A percentile compares a stretch with the other conserved stretches of the same genome.
Conservation (phyloP, 1,140 invertebrate genomes). For the Drosophila tropicalis region DNA sequence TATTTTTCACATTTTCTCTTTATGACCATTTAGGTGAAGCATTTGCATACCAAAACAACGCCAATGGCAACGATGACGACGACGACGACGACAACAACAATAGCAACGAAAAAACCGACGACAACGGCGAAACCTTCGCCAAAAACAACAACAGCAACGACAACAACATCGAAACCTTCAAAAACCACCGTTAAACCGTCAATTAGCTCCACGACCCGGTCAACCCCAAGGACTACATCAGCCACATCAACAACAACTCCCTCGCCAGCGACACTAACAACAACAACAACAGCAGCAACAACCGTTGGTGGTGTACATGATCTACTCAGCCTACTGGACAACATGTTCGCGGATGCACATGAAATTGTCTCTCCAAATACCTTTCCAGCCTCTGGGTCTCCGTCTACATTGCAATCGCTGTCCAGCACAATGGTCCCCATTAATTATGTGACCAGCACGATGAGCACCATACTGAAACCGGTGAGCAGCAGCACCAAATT, state of each 20-base stretch:
- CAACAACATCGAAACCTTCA: background rate
- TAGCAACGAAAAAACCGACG: background rate
- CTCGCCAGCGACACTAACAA: constrained; percentile 21
- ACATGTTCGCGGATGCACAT: constrained; percentile 72
- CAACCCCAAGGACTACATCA: constrained; percentile 13
- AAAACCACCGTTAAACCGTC: constrained; percentile 11
- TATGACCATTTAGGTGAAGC: constrained; percentile 64
- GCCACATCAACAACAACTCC: constrained; percentile 25
- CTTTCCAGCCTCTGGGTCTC: background rate
- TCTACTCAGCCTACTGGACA: constrained; percentile 75
- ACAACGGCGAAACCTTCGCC: constrained; percentile 17
- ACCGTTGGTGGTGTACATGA: constrained; percentile 65
- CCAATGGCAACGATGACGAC: constrained; percentile 56
- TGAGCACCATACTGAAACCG: constrained; percentile 58
- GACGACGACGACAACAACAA: constrained; percentile 34
- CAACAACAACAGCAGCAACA: constrained; percentile 22
- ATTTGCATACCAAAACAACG: constrained; percentile 77
- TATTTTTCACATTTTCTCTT: too few relatives aligned
- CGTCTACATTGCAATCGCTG: background rate
- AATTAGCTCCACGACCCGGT: constrained; percentile 2
- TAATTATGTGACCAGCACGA: constrained; percentile 25
- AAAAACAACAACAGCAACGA: background rate
- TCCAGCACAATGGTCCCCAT: background rate
- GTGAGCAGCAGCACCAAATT: constrained; percentile 52
- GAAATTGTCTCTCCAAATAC: constrained; percentile 49